Conservation (phyloP, 2,888 invertebrate genomes). For the Erebia ligea region DNA sequence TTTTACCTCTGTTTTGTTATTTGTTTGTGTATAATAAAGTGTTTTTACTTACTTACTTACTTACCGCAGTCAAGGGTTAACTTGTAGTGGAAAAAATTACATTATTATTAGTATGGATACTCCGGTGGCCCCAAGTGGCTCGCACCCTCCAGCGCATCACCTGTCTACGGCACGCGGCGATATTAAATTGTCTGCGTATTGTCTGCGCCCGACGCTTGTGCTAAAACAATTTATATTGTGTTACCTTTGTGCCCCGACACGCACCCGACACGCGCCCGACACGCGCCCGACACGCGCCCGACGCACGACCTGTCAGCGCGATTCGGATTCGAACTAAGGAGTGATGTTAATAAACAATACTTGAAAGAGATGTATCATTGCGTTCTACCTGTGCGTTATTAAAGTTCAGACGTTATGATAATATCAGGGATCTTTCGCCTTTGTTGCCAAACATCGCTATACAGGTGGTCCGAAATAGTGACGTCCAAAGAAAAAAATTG, state of each 20-base stretch:
- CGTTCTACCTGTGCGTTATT: not conserved
- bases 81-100: too few relatives aligned
- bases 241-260: slow-evolving; percentile 27
- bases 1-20: too few relatives aligned
- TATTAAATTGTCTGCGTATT: slow-evolving; percentile 28
- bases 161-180: slow-evolving; percentile 44
- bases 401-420: not conserved
- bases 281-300: slow-evolving; percentile 3
- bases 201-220: slow-evolving; percentile 11
- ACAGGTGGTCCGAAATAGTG: too few relatives aligned
- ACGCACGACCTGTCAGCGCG: slow-evolving; percentile 9
- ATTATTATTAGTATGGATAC: too few relatives aligned
- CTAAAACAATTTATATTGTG: slow-evolving; percentile 30
- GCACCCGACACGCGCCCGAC: not conserved
- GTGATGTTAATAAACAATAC: slow-evolving; percentile 6
- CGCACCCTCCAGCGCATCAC: slow-evolving; percentile 20
- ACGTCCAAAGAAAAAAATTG: too few relatives aligned
- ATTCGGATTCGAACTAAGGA: not conserved
- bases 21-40: too few relatives aligned
- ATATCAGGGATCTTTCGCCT: not conserved
- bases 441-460: not conserved
- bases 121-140: not conserved
- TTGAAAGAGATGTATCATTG: not conserved
- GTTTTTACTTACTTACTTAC: too few relatives aligned
- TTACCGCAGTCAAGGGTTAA: too few relatives aligned